Evolutionary conservation across 53 echinoderm and acorn worm species (phyloP).

Genomic region (Echinarachnius parma): DNA sequence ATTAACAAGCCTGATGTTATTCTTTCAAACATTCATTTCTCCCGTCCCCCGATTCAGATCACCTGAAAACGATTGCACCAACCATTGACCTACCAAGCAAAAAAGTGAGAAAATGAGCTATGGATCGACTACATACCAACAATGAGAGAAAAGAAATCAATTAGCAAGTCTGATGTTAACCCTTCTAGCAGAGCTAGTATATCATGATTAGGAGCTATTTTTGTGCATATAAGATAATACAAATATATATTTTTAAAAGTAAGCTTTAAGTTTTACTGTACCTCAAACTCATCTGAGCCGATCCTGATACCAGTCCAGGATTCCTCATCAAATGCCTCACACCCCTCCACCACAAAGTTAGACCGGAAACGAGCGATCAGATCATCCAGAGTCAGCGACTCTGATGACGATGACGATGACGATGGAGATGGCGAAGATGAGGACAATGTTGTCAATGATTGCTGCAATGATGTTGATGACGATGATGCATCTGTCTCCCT

Average conservation of each 20-base stretch:
- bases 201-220: not conserved
- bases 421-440: too few relatives aligned
- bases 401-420: not conserved
- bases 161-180: too few relatives aligned
- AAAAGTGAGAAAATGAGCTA: too few relatives aligned
- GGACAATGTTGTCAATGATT: too few relatives aligned
- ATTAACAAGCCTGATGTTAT: too few relatives aligned
- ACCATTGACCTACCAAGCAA: slow-evolving; percentile 64
- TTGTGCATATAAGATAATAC: not conserved
- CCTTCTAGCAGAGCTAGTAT: too few relatives aligned
- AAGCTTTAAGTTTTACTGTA: slow-evolving; percentile 3
- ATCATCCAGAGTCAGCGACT: slow-evolving; percentile 42
- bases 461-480: too few relatives aligned
- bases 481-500: not conserved
- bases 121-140: too few relatives aligned
- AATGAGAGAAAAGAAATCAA: too few relatives aligned
- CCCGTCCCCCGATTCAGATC: slow-evolving; percentile 86
- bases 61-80: slow-evolving; percentile 86
- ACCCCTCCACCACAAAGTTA: slow-evolving; percentile 80
- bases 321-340: slow-evolving; percentile 76
- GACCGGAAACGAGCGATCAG: slow-evolving; percentile 85
- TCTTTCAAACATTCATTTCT: too few relatives aligned
- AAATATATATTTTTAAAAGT: not conserved
- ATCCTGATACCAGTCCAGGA: slow-evolving; percentile 76
- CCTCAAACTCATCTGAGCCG: slow-evolving; percentile 62